Percentiles rank a stretch among this genome's conserved stretches.
Conservation (phyloP, 2,113 vertebrate species). For the Dinomys branickii region DNA sequence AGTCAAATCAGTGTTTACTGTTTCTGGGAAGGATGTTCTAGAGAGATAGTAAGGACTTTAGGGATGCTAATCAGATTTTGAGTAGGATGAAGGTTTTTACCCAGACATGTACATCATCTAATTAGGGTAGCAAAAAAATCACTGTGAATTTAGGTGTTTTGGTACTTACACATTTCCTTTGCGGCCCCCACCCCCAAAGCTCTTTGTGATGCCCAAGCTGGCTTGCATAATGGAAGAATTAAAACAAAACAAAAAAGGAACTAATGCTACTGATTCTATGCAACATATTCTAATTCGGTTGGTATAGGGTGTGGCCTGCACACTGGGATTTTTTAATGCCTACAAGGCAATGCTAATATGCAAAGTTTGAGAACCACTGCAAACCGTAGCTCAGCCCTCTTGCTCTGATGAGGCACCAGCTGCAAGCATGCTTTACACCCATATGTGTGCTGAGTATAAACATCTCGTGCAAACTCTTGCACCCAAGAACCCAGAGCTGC, state of each 20-base stretch:
- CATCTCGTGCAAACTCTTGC: constrained; percentile 68
- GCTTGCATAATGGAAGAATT: not conserved
- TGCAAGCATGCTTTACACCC: constrained; percentile 62
- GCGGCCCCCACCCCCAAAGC: not conserved
- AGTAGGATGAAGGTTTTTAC: constrained; percentile 8
- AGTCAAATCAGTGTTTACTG: not conserved
- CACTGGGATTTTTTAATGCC: not conserved
- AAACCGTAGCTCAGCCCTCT: not conserved
- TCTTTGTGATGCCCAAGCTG: not conserved
- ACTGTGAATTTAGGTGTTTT: not conserved
- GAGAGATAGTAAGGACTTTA: not conserved
- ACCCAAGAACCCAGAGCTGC: constrained; percentile 61
- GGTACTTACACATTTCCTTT: not conserved
- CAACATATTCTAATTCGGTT: constrained; percentile 19
- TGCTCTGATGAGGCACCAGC: not conserved
- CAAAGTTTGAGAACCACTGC: not conserved
- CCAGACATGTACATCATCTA: not conserved
- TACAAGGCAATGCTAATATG: not conserved
- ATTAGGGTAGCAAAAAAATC: not conserved
- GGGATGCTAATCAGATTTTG: not conserved
- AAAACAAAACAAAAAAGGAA: not conserved
- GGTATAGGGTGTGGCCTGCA: not conserved
- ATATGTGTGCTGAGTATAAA: constrained; percentile 67
- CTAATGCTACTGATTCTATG: not conserved
- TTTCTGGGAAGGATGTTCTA: constrained; percentile 29